Percentiles rank a stretch among this genome's conserved stretches.
phyloP scores from a whole-genome alignment of 2,888 invertebrate genomes.

The Hylaea fasciaria region DNA sequence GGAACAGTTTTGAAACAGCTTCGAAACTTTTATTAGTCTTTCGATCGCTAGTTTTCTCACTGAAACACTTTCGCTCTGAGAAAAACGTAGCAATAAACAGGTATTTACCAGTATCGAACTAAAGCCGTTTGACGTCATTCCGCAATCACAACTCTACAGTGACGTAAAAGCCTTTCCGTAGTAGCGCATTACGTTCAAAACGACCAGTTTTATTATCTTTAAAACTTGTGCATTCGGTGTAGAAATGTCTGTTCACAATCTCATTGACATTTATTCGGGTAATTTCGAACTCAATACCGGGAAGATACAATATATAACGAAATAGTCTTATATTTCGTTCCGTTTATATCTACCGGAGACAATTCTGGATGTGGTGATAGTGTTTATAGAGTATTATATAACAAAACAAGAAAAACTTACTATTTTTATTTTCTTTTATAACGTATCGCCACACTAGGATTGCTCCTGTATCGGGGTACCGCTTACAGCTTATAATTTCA shows the following conservation, averaged over 20 bases:
- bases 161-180: constrained; percentile 25
- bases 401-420: no score
- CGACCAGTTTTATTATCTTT: constrained; percentile 26
- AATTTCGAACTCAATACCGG: not conserved
- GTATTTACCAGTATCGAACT: constrained; percentile 17
- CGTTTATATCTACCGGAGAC: no score
- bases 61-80: constrained; percentile 10
- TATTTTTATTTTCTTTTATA: no score
- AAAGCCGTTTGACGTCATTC: constrained; percentile 24
- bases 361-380: no score
- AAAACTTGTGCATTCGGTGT: constrained; percentile 20
- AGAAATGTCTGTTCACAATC: constrained; percentile 24
- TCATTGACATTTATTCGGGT: constrained; percentile 16
- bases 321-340: no score
- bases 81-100: constrained; percentile 20
- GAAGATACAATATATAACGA: not conserved
- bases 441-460: no score
- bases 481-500: no score
- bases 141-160: constrained; percentile 15
- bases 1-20: constrained; percentile 9
- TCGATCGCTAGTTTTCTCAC: constrained; percentile 20
- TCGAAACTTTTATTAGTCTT: constrained; percentile 25
- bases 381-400: no score
- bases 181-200: constrained; percentile 24
- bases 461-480: no score